Percentiles rank a stretch among this genome's conserved stretches.
phyloP scores from a whole-genome alignment of 1,140 invertebrate genomes.

The Orius laevigatus region DNA sequence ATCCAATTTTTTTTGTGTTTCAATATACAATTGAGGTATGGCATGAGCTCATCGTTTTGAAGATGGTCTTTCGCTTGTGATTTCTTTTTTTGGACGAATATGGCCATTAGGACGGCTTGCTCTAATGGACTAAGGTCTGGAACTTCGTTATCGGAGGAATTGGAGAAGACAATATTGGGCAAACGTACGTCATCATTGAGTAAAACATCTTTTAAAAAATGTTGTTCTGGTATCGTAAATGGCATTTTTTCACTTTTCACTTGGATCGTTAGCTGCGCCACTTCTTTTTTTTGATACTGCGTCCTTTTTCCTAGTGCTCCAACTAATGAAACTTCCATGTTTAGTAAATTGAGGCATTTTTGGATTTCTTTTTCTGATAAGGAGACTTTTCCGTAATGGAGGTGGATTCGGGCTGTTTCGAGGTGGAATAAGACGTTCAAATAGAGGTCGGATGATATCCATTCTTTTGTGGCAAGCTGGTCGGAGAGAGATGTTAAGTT shows the following conservation, averaged over 20 bases:
- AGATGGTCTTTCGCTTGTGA: slow-evolving; percentile 62
- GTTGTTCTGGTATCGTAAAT: slow-evolving; percentile 19
- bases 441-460: slow-evolving; percentile 28
- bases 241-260: slow-evolving; percentile 32
- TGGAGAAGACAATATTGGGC: slow-evolving; percentile 54
- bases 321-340: slow-evolving; percentile 27
- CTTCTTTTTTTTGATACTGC: slow-evolving; percentile 61
- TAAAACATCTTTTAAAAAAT: slow-evolving; percentile 34
- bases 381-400: slow-evolving; percentile 53
- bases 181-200: slow-evolving; percentile 73
- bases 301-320: slow-evolving; percentile 69
- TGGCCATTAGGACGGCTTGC: slow-evolving; percentile 57
- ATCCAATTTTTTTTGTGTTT: slow-evolving; percentile 29
- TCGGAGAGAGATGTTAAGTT: slow-evolving; percentile 40
- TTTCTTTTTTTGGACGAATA: slow-evolving; percentile 47
- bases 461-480: slow-evolving; percentile 30
- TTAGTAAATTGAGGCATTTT: slow-evolving; percentile 42
- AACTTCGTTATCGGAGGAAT: slow-evolving; percentile 34
- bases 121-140: slow-evolving; percentile 49
- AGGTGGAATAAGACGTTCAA: slow-evolving; percentile 47
- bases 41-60: slow-evolving; percentile 56
- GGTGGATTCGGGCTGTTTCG: slow-evolving; percentile 57
- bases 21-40: slow-evolving; percentile 46
- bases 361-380: slow-evolving; percentile 48
- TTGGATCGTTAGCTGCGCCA: slow-evolving; percentile 64